These are phyloP conservation scores for Trissolcus brochymenae DNA, from an alignment of 2,888 invertebrate species.

Conservation along the genomic window DNA sequence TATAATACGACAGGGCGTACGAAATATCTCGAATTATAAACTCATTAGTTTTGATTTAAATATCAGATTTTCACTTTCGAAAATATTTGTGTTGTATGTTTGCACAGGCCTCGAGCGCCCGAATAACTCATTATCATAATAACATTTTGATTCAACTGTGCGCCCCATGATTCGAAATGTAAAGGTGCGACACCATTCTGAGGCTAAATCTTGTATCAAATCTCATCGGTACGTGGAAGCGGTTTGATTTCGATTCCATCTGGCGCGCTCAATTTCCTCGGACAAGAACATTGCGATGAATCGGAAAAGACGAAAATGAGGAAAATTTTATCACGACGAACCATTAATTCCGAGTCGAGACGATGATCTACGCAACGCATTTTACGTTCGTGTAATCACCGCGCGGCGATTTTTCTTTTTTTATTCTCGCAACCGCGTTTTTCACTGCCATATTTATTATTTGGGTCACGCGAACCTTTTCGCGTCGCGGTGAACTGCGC, in stretches of 20 bases:
- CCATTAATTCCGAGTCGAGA: constrained; percentile 24
- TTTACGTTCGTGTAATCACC: constrained; percentile 48
- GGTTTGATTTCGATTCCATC: constrained; percentile 1
- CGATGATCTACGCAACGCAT: constrained; percentile 30
- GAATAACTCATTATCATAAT: too few species aligned
- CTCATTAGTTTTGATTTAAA: background rate
- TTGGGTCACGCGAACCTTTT: constrained; percentile 54
- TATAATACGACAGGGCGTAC: background rate
- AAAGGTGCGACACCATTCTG: background rate
- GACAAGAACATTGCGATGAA: constrained; percentile 4
- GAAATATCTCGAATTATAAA: background rate
- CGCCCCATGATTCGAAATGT: too few species aligned
- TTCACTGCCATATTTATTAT: constrained; percentile 55
- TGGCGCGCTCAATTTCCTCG: constrained; percentile 12
- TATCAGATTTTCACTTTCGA: background rate
- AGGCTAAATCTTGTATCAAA: background rate
- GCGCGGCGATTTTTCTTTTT: constrained; percentile 46
- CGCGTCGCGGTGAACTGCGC: constrained; percentile 51
- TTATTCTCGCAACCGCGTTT: constrained; percentile 38
- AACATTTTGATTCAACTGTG: too few species aligned
- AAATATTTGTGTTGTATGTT: background rate
- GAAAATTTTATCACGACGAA: constrained; percentile 6
- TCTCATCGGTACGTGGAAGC: background rate
- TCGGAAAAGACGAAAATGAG: constrained; percentile 14
- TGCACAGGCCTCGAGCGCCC: too few species aligned